Base-by-base conservation (phyloP, 2,797 vertebrate genomes). In the Microhierax caerulescens region DNA sequence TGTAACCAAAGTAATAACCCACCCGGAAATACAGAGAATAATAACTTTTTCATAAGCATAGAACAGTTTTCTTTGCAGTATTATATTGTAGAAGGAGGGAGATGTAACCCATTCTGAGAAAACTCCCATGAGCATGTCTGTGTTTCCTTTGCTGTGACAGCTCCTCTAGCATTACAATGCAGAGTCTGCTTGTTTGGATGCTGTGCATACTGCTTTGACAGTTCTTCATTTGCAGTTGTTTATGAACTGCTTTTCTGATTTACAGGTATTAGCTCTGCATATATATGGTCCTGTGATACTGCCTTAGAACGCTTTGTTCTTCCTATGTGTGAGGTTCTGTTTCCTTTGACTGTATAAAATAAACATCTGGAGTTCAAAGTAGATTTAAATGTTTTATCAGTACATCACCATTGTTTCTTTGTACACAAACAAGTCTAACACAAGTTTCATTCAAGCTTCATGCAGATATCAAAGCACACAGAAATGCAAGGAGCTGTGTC, bases 321-420 rank as follows among this genome's bases (percentile, higher is more conserved):
- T 60, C 47, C 32, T 4, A 1, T 13, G 12, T 14, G 20, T 48
- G 59, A 79, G 41, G 18, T 74, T 83, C 43, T 88, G 41, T 61
- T 77, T 54, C 37, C 32, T 83, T 77, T 82, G 36, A 22, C 59
- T 61, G 39, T 48, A 10, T 25, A 32, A 94, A 93, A 72, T 61
- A 84, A 91, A 76, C 30, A 22, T 61, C 54, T 47, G 69, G 27
- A 84, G 67, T 84, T 97, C 77, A 86, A 90, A 95, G 81, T 25
- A 48, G 59, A 88, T 65, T 5, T 80, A 73, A 88, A n/a, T 81
- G 41, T 53, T 77, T 95, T 89, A 79, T 89, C 80, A 83, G 53
- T 56, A 82, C 53, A 59, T 90, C 75, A 74, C 59, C 1, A 0
- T 54, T 90, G 70, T 59, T 91, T 67, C 56, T 78, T 77, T 77